These are phyloP conservation scores for Melitaea cinxia DNA, from an alignment of 1,140 invertebrate genomes.

Conservation along the genomic window DNA sequence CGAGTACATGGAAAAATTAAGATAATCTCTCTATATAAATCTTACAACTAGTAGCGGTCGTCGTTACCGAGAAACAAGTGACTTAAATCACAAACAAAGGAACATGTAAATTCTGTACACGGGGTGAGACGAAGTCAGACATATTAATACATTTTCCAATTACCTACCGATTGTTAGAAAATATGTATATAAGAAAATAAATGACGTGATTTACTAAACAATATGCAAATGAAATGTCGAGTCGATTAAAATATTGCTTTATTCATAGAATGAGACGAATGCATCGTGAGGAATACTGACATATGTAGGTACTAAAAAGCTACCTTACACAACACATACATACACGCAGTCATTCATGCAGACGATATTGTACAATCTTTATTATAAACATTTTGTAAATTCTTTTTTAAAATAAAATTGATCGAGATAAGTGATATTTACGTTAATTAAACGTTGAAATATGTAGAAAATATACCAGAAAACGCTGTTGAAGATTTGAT, in stretches of 20 bases:
- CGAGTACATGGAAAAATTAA: background rate
- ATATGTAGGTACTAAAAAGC: too few relatives aligned
- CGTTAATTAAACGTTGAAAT: too few relatives aligned
- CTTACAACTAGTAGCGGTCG: constrained; percentile 12
- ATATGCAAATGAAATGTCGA: constrained; percentile 39
- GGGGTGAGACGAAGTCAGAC: constrained; percentile 35
- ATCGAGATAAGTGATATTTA: too few relatives aligned
- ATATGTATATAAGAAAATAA: constrained; percentile 39
- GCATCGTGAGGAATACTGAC: constrained; percentile 1
- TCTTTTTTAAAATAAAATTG: too few relatives aligned
- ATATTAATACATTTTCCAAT: constrained; percentile 42
- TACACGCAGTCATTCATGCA: too few relatives aligned
- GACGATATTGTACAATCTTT: too few relatives aligned
- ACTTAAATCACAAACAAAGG: constrained; percentile 28
- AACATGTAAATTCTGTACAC: constrained; percentile 37
- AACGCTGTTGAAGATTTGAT: too few relatives aligned
- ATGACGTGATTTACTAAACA: constrained; percentile 38
- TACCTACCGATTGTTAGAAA: constrained; percentile 33
- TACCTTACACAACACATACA: too few relatives aligned
- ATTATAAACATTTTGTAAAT: too few relatives aligned
- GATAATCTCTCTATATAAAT: constrained; percentile 17
- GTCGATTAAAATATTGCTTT: constrained; percentile 44
- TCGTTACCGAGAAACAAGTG: constrained; percentile 23
- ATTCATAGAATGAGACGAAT: constrained; percentile 24
- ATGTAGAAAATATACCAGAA: too few relatives aligned